Evolutionary conservation across 1,140 invertebrate genomes (phyloP).

Genomic region (Pachyrhynchus sulphureomaculatus): DNA sequence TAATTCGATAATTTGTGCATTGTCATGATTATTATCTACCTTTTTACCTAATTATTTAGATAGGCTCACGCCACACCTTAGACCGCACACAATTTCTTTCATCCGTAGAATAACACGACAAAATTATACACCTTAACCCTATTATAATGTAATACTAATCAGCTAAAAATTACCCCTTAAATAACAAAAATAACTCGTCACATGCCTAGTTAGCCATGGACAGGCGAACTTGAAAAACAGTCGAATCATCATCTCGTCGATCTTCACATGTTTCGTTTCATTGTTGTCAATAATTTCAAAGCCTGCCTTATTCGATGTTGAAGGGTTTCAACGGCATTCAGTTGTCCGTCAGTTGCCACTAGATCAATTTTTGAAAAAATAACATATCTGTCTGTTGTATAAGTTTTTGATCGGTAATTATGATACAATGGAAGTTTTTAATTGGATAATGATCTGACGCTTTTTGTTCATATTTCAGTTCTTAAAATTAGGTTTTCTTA

Average conservation of each 20-base stretch:
- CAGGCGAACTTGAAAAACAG: slow-evolving; percentile 23
- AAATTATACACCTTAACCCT: slow-evolving; percentile 21
- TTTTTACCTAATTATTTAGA: slow-evolving; percentile 15
- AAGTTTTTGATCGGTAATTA: slow-evolving; percentile 17
- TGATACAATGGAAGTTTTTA: slow-evolving; percentile 8
- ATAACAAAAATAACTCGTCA: slow-evolving; percentile 26
- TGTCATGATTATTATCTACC: slow-evolving; percentile 4
- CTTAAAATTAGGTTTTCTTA: too few relatives aligned
- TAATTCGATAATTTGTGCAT: too few relatives aligned
- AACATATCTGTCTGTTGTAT: slow-evolving; percentile 14
- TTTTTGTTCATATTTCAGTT: background rate
- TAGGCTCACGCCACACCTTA: background rate
- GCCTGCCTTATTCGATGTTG: slow-evolving; percentile 11
- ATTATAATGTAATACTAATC: slow-evolving; percentile 27
- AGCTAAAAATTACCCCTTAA: slow-evolving; percentile 30
- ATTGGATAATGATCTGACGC: slow-evolving; percentile 8
- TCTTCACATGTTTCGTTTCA: slow-evolving; percentile 32
- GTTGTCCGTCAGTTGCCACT: slow-evolving; percentile 27
- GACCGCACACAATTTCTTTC: slow-evolving; percentile 18
- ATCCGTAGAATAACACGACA: background rate
- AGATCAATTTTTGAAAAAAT: slow-evolving; percentile 26
- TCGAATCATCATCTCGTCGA: slow-evolving; percentile 27
- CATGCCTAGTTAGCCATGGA: slow-evolving; percentile 27
- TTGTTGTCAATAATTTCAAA: slow-evolving; percentile 34
- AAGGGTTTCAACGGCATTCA: slow-evolving; percentile 19